Percentiles rank a stretch among this genome's conserved stretches.
These are phyloP conservation scores for Aphelenchoides fujianensis DNA, from an alignment of 1,140 invertebrate genomes.

Conservation along the genomic window DNA sequence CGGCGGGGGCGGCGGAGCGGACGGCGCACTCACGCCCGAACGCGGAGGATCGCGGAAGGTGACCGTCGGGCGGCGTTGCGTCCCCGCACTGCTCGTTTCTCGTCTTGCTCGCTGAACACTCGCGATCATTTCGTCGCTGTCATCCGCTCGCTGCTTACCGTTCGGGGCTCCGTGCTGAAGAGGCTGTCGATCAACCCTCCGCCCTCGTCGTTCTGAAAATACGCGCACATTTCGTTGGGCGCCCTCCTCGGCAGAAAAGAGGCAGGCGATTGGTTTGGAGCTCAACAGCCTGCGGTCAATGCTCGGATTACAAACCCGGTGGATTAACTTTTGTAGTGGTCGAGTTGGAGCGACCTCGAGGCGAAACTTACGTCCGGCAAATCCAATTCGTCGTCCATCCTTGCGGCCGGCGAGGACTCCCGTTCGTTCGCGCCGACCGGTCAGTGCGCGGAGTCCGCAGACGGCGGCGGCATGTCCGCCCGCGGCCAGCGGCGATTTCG, in stretches of 20 bases:
- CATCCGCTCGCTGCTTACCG: too few species aligned
- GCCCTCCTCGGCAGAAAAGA: too few species aligned
- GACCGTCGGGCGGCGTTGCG: constrained; percentile 28
- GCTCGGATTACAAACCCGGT: too few species aligned
- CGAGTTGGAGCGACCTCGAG: too few species aligned
- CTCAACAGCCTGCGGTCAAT: too few species aligned
- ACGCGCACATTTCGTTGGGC: not conserved
- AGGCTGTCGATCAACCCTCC: constrained; percentile 17
- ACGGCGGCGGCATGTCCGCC: not conserved
- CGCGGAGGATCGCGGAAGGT: constrained; percentile 25
- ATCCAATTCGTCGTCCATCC: constrained; percentile 43
- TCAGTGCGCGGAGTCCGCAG: too few species aligned
- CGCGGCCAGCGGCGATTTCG: not conserved
- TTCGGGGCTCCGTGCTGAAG: not conserved
- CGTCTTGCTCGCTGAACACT: constrained; percentile 19
- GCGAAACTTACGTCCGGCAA: constrained; percentile 40
- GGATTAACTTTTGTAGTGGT: not conserved
- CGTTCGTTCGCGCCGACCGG: too few species aligned
- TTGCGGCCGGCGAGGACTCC: not conserved
- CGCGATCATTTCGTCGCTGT: too few species aligned
- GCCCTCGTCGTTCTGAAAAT: constrained; percentile 8
- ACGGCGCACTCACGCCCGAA: not conserved
- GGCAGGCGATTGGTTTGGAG: too few species aligned
- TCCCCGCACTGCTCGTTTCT: constrained; percentile 22
- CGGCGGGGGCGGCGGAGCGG: not conserved